Evolutionary conservation across 1,140 invertebrate genomes (phyloP), one percentile per base, ranked within the genome.

Genomic region (Eupristina koningsbergeri): DNA sequence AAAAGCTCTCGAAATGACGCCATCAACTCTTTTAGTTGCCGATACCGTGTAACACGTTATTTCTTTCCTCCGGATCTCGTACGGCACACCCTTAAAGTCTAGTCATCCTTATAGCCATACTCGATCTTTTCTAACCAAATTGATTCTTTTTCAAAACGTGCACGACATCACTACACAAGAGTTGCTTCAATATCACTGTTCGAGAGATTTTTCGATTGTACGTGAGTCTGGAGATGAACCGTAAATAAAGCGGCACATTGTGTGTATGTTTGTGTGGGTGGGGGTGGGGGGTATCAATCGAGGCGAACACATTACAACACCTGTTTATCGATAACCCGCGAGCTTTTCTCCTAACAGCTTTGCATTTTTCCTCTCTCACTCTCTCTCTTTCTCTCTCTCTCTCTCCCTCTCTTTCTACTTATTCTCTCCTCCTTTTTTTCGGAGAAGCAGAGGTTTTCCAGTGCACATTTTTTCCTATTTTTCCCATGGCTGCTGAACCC

Each of bases 161-260:
- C 22, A 58, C 47, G 26, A 39, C 58, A 19, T 63, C 36, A 17
- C 13, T 50, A 15, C 47, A 2, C 9, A 17, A 17, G 47, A 50
- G 61, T 29, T 34, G 31, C 64, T 39, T 22, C 64, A 69, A 29
- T n/a, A 19, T 13, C 64, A 3, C 64, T 69, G 29, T 69, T 69
- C 64, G 39, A 39, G 31, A 69, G 64, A 36, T 69, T 69, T 34
- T 69, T 39, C 64, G 1, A 69, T 36, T 34, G 64, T 69, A 67
- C 64, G 22, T 15, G 61, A 69, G 39, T 15, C 7, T 13, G 50
- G 69, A 74, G 79, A 41, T 81, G 69, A 34, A 26, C 34, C 50
- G 26, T 81, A 81, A 81, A 81, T 81, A 81, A 81, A 71, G 11
- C n/a, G 58, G 11, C n/a, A 26, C 19, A 69, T 1, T 26, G n/a